Evolutionary conservation across 2,797 vertebrate genomes (phyloP).

Genomic region (Anomalospiza imberbis): DNA sequence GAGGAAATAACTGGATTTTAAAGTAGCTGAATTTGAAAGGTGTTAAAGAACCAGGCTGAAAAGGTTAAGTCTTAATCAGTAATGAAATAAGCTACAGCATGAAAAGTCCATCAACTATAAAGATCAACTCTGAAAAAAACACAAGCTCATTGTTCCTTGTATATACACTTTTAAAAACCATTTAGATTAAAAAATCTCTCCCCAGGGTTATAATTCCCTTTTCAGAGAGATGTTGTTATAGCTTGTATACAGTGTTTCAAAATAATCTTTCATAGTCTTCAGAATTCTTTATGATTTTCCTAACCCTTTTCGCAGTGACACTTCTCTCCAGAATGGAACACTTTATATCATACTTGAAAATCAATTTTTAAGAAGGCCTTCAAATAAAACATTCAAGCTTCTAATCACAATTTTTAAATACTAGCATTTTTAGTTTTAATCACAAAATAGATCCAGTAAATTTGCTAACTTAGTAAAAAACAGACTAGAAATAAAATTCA

Average conservation of each 20-base stretch:
- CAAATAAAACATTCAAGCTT: neutral
- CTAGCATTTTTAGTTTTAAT: neutral
- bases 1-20: neutral
- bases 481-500: conserved; percentile 26
- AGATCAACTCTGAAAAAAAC: neutral
- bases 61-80: neutral
- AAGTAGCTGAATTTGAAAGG: neutral
- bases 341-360: neutral
- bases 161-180: neutral
- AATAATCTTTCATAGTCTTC: neutral
- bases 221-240: neutral
- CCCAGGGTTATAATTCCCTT: neutral
- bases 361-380: neutral
- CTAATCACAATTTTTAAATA: neutral
- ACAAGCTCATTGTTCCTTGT: neutral
- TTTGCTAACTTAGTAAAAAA: conserved; percentile 9
- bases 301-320: neutral
- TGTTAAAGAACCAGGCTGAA: neutral
- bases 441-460: neutral
- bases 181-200: neutral
- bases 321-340: neutral
- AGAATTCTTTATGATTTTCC: neutral
- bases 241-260: neutral
- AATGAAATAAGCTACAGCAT: neutral
- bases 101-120: neutral